Base-by-base conservation (phyloP, 2,888 invertebrate species). In the Hartigia nigra region DNA sequence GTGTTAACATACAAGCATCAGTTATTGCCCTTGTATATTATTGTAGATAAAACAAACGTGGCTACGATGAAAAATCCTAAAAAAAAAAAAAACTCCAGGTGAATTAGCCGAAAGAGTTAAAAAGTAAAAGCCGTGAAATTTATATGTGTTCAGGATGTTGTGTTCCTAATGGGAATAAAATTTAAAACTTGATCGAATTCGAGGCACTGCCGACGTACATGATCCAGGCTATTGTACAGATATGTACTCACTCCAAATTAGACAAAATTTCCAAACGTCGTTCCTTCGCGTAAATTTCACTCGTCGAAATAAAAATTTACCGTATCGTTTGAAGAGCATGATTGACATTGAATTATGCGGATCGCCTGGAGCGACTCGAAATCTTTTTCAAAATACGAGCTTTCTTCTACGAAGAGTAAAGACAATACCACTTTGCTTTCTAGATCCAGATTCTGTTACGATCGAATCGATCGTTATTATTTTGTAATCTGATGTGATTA, bases 1-100 rank as follows among this genome's bases (percentile, higher is more conserved):
- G 87, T 87, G 84, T 87, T 85, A 83, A 84, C 83, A 80, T 86
- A 87, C 87, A 84, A 86, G 82, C 83, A 86, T 88, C 87, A 86
- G 84, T 85, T 83, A 36, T 31, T 34, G 31, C 72, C 34, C 23
- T 72, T 72, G 72, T 72, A 72, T 23, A 23, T 55, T 55, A 23
- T 55, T 55, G 23, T 55, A 23, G 23, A 55, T 55, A 55, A 55
- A 55, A 23, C 12, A 23, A 55, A 55, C 9, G 23, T 55, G 55
- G 23, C 5, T 55, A 23, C 9, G 55, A 55, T 9, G 55, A 55
- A 23, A 55, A 23, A 55, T 55, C 55, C 5, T 23, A 5, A 14
- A 23, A 55, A 55, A 23, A 1, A 23, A 5, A 14, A 23, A 55
- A 55, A 23, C 5, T 55, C 55, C 1, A 55, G 55, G 23, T 9